Conservation (phyloP, 1,140 invertebrate genomes). For the Drosophila guanche region DNA sequence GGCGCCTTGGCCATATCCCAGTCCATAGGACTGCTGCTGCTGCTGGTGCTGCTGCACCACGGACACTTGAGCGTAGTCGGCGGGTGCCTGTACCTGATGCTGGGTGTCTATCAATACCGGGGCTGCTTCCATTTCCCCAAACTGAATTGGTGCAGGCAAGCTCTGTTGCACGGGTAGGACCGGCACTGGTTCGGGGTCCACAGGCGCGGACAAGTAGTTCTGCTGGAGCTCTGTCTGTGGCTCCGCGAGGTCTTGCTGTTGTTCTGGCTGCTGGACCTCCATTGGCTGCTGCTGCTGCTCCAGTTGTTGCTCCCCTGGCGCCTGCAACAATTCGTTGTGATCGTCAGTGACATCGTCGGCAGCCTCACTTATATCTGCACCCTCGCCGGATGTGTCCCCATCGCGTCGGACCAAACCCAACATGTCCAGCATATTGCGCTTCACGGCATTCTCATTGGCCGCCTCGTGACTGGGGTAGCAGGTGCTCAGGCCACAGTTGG, state of each 20-base stretch:
- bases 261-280: conserved; percentile 24
- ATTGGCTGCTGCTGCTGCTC: conserved; percentile 35
- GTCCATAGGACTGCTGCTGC: conserved; percentile 59
- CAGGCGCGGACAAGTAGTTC: conserved; percentile 42
- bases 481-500: conserved; percentile 86
- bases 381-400: conserved; percentile 69
- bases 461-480: conserved; percentile 86
- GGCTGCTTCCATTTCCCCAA: conserved; percentile 76
- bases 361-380: conserved; percentile 50
- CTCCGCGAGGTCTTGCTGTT: conserved; percentile 13
- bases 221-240: conserved; percentile 39
- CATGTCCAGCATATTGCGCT: conserved; percentile 85
- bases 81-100: conserved; percentile 53
- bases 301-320: conserved; percentile 20
- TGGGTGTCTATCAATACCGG: conserved; percentile 68
- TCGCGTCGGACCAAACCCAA: conserved; percentile 84
- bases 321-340: conserved; percentile 27
- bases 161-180: conserved; percentile 32
- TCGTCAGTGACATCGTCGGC: conserved; percentile 41
- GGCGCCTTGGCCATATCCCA: conserved; percentile 62
- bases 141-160: conserved; percentile 64
- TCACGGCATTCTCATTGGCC: conserved; percentile 85
- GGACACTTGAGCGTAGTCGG: conserved; percentile 67
- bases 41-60: conserved; percentile 68
- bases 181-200: conserved; percentile 41